A percentile compares a stretch with the other conserved stretches of the same genome.
phyloP scores from a whole-genome alignment of 2,888 invertebrate species.

The Adineta ricciae region DNA sequence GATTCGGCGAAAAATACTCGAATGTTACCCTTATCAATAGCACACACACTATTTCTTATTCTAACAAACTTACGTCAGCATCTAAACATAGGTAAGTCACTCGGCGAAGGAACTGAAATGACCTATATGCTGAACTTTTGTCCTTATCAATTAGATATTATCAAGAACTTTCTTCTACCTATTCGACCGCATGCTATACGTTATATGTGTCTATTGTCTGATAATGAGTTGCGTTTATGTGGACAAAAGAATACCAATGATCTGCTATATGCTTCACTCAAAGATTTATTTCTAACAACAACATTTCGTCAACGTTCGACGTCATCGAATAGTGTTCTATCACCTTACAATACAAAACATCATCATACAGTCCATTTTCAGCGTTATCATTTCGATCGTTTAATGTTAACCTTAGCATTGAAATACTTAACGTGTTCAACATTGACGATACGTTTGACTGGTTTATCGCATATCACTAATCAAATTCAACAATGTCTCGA shows the following conservation, averaged over 20 bases:
- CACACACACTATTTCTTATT: background rate
- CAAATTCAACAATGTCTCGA: constrained; percentile 27
- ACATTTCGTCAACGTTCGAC: constrained; percentile 9
- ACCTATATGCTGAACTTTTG: too few species aligned
- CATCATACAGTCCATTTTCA: constrained; percentile 1
- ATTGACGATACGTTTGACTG: constrained; percentile 79
- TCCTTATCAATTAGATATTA: constrained; percentile 52
- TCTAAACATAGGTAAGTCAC: background rate
- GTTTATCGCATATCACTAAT: constrained; percentile 84
- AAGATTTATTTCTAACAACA: constrained; percentile 59
- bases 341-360: constrained; percentile 38
- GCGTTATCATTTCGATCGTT: constrained; percentile 1
- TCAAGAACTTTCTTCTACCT: constrained; percentile 76
- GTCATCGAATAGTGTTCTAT: constrained; percentile 61
- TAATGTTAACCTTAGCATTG: constrained; percentile 60
- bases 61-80: constrained; percentile 4
- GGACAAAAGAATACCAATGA: constrained; percentile 86
- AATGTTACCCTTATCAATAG: constrained; percentile 1
- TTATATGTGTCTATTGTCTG: constrained; percentile 83
- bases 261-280: constrained; percentile 88
- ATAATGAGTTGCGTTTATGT: constrained; percentile 75
- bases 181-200: constrained; percentile 68
- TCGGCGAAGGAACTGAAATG: too few species aligned
- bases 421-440: constrained; percentile 90
- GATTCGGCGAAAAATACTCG: background rate